A percentile compares a stretch with the other conserved stretches of the same genome.
Evolutionary conservation across 2,888 invertebrate genomes (phyloP).

Genomic region (Macrosiphum euphorbiae): DNA sequence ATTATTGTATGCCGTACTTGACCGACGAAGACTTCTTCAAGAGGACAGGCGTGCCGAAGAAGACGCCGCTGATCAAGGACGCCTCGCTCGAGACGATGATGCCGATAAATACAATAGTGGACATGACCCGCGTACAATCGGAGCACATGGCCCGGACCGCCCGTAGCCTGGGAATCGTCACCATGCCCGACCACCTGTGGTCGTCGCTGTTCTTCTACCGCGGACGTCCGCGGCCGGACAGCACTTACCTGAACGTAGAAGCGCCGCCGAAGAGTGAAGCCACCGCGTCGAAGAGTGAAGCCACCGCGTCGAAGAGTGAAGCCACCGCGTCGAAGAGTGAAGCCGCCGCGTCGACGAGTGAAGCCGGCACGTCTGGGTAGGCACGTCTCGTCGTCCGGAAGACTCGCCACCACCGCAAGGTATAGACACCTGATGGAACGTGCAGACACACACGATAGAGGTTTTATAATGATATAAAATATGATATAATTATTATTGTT

Average conservation of each 20-base stretch:
- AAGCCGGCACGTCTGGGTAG: too few species aligned
- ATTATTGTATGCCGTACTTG: fast-evolving
- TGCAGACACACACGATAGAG: too few species aligned
- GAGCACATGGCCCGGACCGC: fast-evolving
- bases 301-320: too few species aligned
- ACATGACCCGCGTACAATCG: fast-evolving
- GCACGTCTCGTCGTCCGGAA: too few species aligned
- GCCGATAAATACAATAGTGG: fast-evolving
- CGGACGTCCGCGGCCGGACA: too few species aligned
- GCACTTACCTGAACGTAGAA: too few species aligned
- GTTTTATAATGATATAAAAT: not conserved
- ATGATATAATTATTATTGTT: not conserved
- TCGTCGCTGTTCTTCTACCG: not conserved
- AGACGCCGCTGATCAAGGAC: not conserved
- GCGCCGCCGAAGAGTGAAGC: too few species aligned
- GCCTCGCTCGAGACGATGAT: fast-evolving
- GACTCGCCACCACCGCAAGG: too few species aligned
- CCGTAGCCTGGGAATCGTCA: not conserved
- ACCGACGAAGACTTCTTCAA: fast-evolving
- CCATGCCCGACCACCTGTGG: not conserved
- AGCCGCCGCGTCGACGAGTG: too few species aligned
- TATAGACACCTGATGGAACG: too few species aligned
- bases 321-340: too few species aligned
- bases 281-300: too few species aligned
- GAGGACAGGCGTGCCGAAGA: not conserved